A percentile compares a stretch with the other conserved stretches of the same genome.
Conservation (phyloP, 1,140 invertebrate species). For the Samia ricini region DNA sequence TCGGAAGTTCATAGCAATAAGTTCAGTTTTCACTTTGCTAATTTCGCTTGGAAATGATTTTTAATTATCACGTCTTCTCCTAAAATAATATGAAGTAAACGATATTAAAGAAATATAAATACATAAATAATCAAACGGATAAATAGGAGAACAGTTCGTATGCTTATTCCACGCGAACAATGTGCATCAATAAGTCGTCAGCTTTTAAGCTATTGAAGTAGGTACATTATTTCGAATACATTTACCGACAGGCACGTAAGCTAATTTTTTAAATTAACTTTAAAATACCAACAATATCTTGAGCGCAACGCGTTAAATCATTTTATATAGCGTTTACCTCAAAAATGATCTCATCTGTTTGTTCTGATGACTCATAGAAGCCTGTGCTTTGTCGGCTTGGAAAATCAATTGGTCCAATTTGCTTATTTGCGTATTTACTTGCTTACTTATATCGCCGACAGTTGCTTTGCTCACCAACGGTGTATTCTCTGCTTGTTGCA, state of each 20-base stretch:
- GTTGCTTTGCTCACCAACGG: constrained; percentile 41
- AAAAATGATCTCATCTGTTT: constrained; percentile 84
- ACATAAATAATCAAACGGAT: too few relatives aligned
- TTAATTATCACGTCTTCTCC: too few relatives aligned
- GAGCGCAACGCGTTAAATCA: neutral
- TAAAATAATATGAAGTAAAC: too few relatives aligned
- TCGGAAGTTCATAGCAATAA: too few relatives aligned
- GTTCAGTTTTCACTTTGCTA: too few relatives aligned
- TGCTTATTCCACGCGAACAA: too few relatives aligned
- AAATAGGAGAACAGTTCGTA: too few relatives aligned
- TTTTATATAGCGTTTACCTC: constrained; percentile 65
- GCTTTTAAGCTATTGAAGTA: too few relatives aligned
- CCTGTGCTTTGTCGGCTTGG: constrained; percentile 83
- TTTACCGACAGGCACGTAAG: neutral
- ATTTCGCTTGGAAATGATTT: too few relatives aligned
- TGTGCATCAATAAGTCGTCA: too few relatives aligned
- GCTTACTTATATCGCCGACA: constrained; percentile 76
- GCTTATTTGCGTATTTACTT: constrained; percentile 81
- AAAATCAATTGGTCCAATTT: constrained; percentile 81
- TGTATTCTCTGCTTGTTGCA: constrained; percentile 54
- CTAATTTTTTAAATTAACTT: neutral
- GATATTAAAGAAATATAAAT: too few relatives aligned
- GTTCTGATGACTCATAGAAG: constrained; percentile 83
- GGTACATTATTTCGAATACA: neutral
- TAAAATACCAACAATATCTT: constrained; percentile 1